Conservation (phyloP, 1,140 invertebrate genomes). For the Drosophila gunungcola region DNA sequence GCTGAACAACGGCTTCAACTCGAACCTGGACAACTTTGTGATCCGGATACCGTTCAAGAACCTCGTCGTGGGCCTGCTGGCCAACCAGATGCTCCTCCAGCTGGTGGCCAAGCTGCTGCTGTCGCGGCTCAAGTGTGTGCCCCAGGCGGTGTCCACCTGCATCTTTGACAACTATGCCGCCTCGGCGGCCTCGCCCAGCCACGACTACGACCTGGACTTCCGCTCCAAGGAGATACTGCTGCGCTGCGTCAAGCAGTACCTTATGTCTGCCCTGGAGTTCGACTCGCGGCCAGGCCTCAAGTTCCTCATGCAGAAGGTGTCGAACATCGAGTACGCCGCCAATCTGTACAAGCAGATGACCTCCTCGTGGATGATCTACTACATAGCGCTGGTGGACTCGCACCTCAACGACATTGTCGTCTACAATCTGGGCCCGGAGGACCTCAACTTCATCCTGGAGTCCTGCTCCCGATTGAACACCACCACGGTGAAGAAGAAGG, state of each 20-base stretch:
- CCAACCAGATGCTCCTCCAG: constrained; percentile 96
- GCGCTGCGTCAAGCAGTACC: constrained; percentile 92
- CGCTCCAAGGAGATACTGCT: constrained; percentile 87
- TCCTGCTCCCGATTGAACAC: constrained; percentile 85
- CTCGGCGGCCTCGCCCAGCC: constrained; percentile 85
- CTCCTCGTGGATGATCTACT: constrained; percentile 94
- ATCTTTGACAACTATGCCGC: constrained; percentile 81
- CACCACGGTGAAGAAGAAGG: constrained; percentile 86
- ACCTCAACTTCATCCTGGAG: constrained; percentile 88
- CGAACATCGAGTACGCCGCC: constrained; percentile 93
- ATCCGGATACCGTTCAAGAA: constrained; percentile 94
- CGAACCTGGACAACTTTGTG: constrained; percentile 92
- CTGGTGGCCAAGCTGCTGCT: constrained; percentile 94
- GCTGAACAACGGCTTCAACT: constrained; percentile 89
- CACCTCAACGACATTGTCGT: constrained; percentile 88
- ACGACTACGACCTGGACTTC: constrained; percentile 86
- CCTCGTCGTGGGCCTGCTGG: constrained; percentile 93
- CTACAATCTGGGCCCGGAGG: constrained; percentile 87
- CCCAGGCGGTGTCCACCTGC: constrained; percentile 82
- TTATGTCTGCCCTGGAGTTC: constrained; percentile 92
- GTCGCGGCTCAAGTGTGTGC: constrained; percentile 86
- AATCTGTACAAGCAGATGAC: constrained; percentile 97
- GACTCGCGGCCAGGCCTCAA: constrained; percentile 95
- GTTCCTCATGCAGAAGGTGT: constrained; percentile 96
- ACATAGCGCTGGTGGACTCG: constrained; percentile 94